Evolutionary conservation across 2,113 vertebrate species (phyloP).

Genomic region (Dendrocopos noguchii): DNA sequence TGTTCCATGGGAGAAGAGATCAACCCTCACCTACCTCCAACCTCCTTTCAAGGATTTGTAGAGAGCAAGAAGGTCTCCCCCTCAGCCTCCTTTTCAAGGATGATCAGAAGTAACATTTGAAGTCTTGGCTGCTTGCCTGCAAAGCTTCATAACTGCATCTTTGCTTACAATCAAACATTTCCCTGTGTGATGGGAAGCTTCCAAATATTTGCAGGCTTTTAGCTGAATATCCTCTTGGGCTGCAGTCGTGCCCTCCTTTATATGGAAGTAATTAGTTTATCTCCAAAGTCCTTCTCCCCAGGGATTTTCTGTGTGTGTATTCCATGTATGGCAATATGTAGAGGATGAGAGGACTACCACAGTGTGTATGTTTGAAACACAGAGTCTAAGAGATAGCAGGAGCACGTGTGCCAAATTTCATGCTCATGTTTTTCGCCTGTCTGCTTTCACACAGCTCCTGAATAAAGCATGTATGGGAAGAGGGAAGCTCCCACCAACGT

Average conservation of each 20-base stretch:
- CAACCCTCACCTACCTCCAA: no score
- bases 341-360: not conserved
- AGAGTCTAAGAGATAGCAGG: not conserved
- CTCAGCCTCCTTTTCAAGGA: no score
- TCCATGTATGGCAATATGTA: conserved; percentile 8
- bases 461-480: conserved; percentile 27
- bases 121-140: not conserved
- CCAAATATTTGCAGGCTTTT: conserved; percentile 10
- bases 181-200: conserved; percentile 33
- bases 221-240: not conserved
- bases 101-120: conserved; percentile 10
- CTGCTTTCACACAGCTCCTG: conserved; percentile 28
- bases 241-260: conserved; percentile 18
- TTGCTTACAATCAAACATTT: conserved; percentile 35
- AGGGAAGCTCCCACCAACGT: not conserved
- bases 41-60: no score
- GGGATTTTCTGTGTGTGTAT: not conserved
- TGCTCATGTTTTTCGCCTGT: conserved; percentile 42
- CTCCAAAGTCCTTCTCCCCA: conserved; percentile 6
- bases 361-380: not conserved
- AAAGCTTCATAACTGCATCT: not conserved
- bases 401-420: not conserved
- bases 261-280: conserved; percentile 43
- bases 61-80: no score
- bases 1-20: no score